These are phyloP conservation scores for Epizoanthus fatuus DNA, from an alignment of 92 coral and sea anemone genomes.

Conservation along the genomic window DNA sequence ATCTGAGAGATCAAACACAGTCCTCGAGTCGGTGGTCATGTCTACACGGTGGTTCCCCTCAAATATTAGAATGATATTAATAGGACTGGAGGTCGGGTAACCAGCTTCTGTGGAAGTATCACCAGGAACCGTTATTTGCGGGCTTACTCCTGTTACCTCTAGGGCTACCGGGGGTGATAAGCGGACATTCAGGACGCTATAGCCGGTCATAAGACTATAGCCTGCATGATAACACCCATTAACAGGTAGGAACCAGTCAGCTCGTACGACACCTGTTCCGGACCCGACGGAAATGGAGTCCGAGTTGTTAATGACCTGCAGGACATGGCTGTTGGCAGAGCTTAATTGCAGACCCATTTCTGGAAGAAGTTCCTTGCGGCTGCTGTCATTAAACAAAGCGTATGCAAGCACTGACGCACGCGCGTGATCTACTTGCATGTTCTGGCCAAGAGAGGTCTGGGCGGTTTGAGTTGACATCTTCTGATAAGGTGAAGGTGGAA, in stretches of 20 bases:
- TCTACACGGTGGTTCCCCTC: slow-evolving; percentile 55
- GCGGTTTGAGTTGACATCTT: slow-evolving; percentile 63
- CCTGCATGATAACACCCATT: slow-evolving; percentile 57
- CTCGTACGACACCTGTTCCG: slow-evolving; percentile 60
- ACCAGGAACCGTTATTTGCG: slow-evolving; percentile 54
- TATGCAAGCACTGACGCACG: slow-evolving; percentile 57
- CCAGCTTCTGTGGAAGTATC: slow-evolving; percentile 64
- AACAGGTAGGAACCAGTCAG: slow-evolving; percentile 57
- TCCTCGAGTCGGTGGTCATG: slow-evolving; percentile 66
- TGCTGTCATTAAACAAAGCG: slow-evolving; percentile 64
- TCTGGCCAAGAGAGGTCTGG: slow-evolving; percentile 42
- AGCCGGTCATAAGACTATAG: slow-evolving; percentile 58
- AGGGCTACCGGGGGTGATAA: slow-evolving; percentile 42
- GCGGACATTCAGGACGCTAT: slow-evolving; percentile 52
- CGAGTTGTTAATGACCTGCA: slow-evolving; percentile 48
- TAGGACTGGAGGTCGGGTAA: slow-evolving; percentile 60
- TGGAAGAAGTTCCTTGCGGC: slow-evolving; percentile 40
- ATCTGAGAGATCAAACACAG: slow-evolving; percentile 48
- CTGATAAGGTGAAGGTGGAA: slow-evolving; percentile 65
- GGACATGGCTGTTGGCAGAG: slow-evolving; percentile 61
- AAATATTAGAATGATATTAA: slow-evolving; percentile 55
- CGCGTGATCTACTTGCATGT: slow-evolving; percentile 54
- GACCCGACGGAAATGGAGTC: slow-evolving; percentile 72
- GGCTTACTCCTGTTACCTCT: slow-evolving; percentile 55
- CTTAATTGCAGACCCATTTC: slow-evolving; percentile 52